These are phyloP conservation scores for Acrobeloides nanus DNA, from an alignment of 2,888 invertebrate genomes.

Conservation along the genomic window DNA sequence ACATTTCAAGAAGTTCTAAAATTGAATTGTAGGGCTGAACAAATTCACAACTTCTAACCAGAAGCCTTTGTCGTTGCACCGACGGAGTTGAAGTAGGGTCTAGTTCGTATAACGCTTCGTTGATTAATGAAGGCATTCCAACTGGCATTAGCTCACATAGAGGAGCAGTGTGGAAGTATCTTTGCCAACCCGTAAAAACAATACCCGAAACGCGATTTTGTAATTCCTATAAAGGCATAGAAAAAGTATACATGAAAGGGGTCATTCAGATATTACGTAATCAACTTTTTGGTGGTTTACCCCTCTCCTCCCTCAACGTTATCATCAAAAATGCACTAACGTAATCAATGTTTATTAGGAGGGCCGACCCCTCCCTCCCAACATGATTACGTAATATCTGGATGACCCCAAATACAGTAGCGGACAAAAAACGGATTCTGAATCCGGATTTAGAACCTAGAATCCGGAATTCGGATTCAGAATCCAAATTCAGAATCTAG, in stretches of 20 bases:
- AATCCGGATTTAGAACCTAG: too few relatives aligned
- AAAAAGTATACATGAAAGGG: neutral
- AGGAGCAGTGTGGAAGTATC: constrained; percentile 57
- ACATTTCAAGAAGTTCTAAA: constrained; percentile 2
- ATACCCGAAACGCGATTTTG: constrained; percentile 31
- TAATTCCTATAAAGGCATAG: constrained; percentile 13
- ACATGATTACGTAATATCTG: too few relatives aligned
- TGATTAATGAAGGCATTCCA: constrained; percentile 45
- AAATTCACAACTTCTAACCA: neutral
- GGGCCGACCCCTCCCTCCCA: too few relatives aligned
- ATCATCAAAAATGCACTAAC: too few relatives aligned
- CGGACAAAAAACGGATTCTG: too few relatives aligned
- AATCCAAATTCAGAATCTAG: too few relatives aligned
- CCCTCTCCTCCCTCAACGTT: too few relatives aligned
- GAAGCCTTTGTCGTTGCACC: neutral
- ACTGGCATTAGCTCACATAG: constrained; percentile 59
- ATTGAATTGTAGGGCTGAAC: neutral
- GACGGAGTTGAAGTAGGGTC: neutral
- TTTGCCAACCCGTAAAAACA: constrained; percentile 51
- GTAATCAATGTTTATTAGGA: too few relatives aligned
- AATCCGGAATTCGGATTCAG: too few relatives aligned
- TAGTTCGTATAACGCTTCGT: constrained; percentile 33
- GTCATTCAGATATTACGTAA: too few relatives aligned
- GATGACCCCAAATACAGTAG: too few relatives aligned
- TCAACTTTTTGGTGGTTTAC: too few relatives aligned